Conservation (phyloP, 1,140 invertebrate genomes). For the Triops longicaudatus region DNA sequence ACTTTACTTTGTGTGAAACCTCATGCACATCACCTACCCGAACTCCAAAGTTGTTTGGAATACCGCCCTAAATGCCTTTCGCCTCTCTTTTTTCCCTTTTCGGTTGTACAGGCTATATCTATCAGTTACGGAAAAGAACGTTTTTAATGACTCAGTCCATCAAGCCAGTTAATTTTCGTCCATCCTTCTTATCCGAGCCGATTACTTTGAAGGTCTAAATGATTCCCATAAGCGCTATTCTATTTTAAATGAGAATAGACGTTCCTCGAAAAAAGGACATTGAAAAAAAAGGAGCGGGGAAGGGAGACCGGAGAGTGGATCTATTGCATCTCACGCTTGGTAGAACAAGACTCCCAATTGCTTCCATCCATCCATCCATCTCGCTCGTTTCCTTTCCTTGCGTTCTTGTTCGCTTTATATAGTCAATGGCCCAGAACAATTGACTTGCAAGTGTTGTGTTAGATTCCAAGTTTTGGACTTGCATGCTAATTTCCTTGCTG, state of each 20-base stretch:
- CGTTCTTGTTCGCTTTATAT: constrained; percentile 1
- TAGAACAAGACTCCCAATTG: constrained; percentile 7
- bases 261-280: not conserved
- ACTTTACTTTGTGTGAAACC: constrained; percentile 15
- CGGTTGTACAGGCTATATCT: not conserved
- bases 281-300: not conserved
- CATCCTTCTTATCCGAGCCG: not conserved
- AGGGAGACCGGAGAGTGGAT: not conserved
- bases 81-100: not conserved
- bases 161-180: not conserved
- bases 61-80: not conserved
- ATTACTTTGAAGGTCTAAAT: not conserved
- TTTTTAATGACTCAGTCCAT: not conserved
- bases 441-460: constrained; percentile 8
- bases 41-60: constrained; percentile 7
- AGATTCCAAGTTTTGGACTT: not conserved
- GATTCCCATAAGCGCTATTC: not conserved
- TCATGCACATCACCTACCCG: not conserved
- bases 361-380: constrained; percentile 14
- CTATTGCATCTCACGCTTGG: constrained; percentile 14
- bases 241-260: not conserved
- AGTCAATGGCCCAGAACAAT: constrained; percentile 15
- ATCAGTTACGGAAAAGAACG: not conserved
- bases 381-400: constrained; percentile 11
- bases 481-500: not conserved